Conservation (phyloP, 2,113 vertebrate species). For the Sterrhoptilus dennistouni region DNA sequence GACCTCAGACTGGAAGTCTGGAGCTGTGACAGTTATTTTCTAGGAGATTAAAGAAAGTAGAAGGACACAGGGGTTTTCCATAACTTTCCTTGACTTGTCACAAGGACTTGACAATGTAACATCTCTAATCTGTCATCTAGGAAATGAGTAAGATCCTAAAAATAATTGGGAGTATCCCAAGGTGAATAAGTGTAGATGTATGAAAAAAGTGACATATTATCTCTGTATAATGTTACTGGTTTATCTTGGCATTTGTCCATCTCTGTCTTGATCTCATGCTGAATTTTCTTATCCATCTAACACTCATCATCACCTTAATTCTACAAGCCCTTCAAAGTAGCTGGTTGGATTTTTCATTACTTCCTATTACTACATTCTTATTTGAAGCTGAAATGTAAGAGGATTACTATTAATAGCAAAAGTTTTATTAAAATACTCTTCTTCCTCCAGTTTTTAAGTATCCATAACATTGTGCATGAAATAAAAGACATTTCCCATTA, state of each 20-base stretch:
- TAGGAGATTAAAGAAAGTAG: not conserved
- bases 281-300: constrained; percentile 14
- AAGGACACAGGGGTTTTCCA: constrained; percentile 32
- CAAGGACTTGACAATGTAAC: constrained; percentile 22
- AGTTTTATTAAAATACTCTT: not conserved
- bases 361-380: constrained; percentile 33
- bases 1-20: not conserved
- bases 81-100: constrained; percentile 19
- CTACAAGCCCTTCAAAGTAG: not conserved
- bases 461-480: not conserved
- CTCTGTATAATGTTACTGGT: not conserved
- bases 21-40: not conserved
- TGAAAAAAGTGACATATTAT: not conserved
- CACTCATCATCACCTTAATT: constrained; percentile 21
- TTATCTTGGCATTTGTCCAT: constrained; percentile 55
- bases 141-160: constrained; percentile 67
- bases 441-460: not conserved
- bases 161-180: constrained; percentile 65
- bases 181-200: constrained; percentile 30
- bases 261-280: not conserved
- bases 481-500: not conserved
- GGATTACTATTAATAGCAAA: not conserved
- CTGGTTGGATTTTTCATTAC: constrained; percentile 37
- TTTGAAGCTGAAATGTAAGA: constrained; percentile 29
- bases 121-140: constrained; percentile 46